Conservation (phyloP, 1,140 invertebrate species). For the Lordiphosa stackelbergi region DNA sequence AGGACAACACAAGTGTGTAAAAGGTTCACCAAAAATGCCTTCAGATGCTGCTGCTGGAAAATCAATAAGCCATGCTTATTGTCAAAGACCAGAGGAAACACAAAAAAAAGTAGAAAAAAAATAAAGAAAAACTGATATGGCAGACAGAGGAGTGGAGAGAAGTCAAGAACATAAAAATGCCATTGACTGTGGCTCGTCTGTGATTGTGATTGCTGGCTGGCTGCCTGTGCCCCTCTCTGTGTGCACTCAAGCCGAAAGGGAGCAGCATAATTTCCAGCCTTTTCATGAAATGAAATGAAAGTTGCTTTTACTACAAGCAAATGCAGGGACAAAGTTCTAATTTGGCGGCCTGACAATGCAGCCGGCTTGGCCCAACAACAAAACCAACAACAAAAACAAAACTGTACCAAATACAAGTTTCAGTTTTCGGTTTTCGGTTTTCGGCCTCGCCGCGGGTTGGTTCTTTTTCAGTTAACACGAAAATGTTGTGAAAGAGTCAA, state of each 20-base stretch:
- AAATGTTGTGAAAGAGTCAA: conserved; percentile 58
- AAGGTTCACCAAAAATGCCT: conserved; percentile 43
- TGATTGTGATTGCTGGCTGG: conserved; percentile 27
- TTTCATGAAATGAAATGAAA: conserved; percentile 32
- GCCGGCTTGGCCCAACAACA: conserved; percentile 17
- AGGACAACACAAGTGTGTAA: conserved; percentile 49
- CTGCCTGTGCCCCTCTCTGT: conserved; percentile 4
- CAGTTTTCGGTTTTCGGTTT: too few relatives aligned
- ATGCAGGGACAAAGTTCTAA: conserved; percentile 53
- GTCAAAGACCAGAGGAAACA: conserved; percentile 32
- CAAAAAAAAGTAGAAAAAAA: conserved; percentile 8
- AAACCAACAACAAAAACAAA: conserved; percentile 43
- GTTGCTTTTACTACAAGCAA: conserved; percentile 30
- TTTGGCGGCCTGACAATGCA: conserved; percentile 26
- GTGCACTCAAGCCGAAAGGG: conserved; percentile 12
- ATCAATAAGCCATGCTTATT: conserved; percentile 56
- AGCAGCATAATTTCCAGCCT: not conserved
- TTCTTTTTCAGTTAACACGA: conserved; percentile 54
- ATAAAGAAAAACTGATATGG: conserved; percentile 10
- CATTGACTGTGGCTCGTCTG: conserved; percentile 52
- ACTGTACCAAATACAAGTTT: conserved; percentile 53
- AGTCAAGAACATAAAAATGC: conserved; percentile 59
- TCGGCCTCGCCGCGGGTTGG: too few relatives aligned
- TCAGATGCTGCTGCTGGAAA: conserved; percentile 43
- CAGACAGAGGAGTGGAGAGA: conserved; percentile 14